These are phyloP conservation scores for Drosophila subpulchrella DNA, from an alignment of 1,140 invertebrate genomes.

Conservation along the genomic window DNA sequence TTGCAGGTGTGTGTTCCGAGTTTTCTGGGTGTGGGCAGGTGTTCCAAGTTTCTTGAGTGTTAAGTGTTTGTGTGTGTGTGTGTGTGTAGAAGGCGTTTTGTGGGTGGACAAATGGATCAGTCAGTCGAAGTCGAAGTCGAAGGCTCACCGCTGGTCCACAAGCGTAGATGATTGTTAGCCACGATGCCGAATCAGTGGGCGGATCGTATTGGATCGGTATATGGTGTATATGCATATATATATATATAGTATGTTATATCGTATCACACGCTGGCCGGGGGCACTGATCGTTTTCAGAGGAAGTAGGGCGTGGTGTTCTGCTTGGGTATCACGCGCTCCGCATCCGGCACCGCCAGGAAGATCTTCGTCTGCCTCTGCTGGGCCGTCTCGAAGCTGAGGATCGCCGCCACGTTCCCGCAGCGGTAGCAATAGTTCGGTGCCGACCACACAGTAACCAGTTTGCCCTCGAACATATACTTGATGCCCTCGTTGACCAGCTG, in stretches of 20 bases:
- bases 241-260: conserved; percentile 1
- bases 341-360: conserved; percentile 97
- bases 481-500: conserved; percentile 98
- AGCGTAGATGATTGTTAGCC: conserved; percentile 10
- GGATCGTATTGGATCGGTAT: conserved; percentile 15
- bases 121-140: conserved; percentile 3
- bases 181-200: conserved; percentile 23
- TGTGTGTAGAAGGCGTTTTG: conserved; percentile 1
- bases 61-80: not conserved
- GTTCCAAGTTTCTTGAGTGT: not conserved
- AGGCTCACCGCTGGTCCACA: conserved; percentile 12
- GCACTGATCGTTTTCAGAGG: conserved; percentile 87
- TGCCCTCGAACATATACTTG: conserved; percentile 98
- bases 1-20: conserved; percentile 4
- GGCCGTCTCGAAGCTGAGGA: conserved; percentile 92
- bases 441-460: conserved; percentile 98
- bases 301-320: conserved; percentile 98
- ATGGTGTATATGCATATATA: not conserved
- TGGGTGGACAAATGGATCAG: conserved; percentile 11
- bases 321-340: conserved; percentile 95
- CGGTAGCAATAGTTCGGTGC: conserved; percentile 98
- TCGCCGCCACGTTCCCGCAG: conserved; percentile 97
- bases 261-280: conserved; percentile 8
- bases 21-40: conserved; percentile 1
- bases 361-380: conserved; percentile 93